Evolutionary conservation across 1,140 invertebrate species (phyloP).

Genomic region (Drosophila subobscura): DNA sequence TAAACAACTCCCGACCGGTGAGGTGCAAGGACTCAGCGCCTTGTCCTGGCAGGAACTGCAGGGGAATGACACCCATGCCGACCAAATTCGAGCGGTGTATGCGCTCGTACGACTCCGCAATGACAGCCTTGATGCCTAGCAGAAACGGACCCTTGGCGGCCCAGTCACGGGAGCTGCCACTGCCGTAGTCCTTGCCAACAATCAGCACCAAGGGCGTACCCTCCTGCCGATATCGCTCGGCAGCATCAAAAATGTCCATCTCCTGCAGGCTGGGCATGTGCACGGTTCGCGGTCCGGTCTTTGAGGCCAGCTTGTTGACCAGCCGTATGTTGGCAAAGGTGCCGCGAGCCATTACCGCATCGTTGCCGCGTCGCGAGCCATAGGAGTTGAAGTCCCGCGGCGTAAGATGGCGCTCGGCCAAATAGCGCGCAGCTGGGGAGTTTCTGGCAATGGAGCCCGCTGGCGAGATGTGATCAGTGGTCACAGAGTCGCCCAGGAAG

Average conservation of each 20-base stretch:
- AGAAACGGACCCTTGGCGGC: constrained; percentile 49
- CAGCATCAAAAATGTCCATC: constrained; percentile 45
- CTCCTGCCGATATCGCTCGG: constrained; percentile 32
- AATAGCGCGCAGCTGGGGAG: constrained; percentile 95
- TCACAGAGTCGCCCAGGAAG: constrained; percentile 96
- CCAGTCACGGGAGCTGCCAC: constrained; percentile 50
- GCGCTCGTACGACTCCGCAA: constrained; percentile 49
- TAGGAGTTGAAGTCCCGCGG: constrained; percentile 99
- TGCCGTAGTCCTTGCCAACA: constrained; percentile 55
- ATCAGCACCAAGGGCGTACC: constrained; percentile 40
- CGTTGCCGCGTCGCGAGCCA: constrained; percentile 96
- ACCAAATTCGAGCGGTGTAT: constrained; percentile 55
- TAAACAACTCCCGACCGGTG: constrained; percentile 27
- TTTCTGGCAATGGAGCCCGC: constrained; percentile 98
- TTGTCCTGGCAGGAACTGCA: constrained; percentile 33
- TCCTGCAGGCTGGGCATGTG: constrained; percentile 36
- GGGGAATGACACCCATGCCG: constrained; percentile 49
- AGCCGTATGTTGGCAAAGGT: constrained; percentile 53
- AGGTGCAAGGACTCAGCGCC: constrained; percentile 24
- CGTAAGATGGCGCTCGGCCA: constrained; percentile 91
- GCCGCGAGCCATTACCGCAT: constrained; percentile 93
- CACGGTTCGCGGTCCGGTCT: constrained; percentile 16
- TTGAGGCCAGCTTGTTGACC: constrained; percentile 19
- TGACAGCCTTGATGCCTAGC: constrained; percentile 48
- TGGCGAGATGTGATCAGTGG: constrained; percentile 99